Base-by-base conservation (phyloP, 1,140 invertebrate genomes). In the Philopotamus ludificatus region DNA sequence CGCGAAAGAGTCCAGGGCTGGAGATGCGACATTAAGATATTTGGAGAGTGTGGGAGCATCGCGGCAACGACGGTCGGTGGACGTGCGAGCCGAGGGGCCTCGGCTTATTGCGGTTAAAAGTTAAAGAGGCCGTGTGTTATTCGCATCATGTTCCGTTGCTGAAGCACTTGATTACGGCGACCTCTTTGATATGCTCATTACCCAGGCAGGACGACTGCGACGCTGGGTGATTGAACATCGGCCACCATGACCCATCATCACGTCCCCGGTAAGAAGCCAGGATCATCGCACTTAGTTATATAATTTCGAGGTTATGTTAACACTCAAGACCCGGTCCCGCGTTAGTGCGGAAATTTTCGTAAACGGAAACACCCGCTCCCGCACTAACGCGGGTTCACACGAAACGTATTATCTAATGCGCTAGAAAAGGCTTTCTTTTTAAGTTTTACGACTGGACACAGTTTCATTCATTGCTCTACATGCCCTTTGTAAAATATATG, bases 131-230 rank as follows among this genome's bases (percentile, higher is more conserved):
- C 25, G 21, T 63, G 18, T 23, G 18, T n/a, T 42, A 63, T 53
- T 63, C 61, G 16, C 39, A 22, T 28, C 61, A 63, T 63, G 61
- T 34, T 26, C 49, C 41, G 3, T n/a, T 54, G 50, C 21, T 20
- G 61, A 53, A 25, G 44, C 44, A 28, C 44, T 22, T 34, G 49
- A 53, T 54, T 15, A 53, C 28, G 61, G 61, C 61, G 49, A 49
- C 61, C 49, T 41, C 61, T 63, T 45, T 53, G 60, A 45, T 18
- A 39, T 26, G 44, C 47, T 60, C 58, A 26, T 60, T 60, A 49
- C 42, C 18, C 44, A 60, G 12, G 42, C 58, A 54, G n/a, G 15
- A 54, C 16, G 26, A 15, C 26, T 25, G 18, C 51, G 9, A n/a
- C 18, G 9, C 25, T 20, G 44, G n/a, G n/a, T 59, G 41, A 45